phyloP scores from a whole-genome alignment of 2,113 vertebrate species.

The Turdus rufiventris region DNA sequence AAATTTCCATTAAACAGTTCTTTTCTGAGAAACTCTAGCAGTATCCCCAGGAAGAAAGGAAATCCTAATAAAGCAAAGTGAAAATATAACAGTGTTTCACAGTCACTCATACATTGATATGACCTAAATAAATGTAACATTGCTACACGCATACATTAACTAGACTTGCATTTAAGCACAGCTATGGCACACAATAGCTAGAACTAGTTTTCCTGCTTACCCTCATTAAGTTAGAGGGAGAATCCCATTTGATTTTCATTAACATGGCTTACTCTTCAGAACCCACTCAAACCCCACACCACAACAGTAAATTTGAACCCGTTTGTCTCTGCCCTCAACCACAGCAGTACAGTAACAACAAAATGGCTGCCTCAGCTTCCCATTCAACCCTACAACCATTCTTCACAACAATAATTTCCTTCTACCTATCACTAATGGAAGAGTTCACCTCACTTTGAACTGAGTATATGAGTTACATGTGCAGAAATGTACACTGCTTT shows the following conservation, averaged over 20 bases:
- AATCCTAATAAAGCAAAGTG: neutral
- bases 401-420: neutral
- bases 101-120: neutral
- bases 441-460: neutral
- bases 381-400: neutral
- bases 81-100: neutral
- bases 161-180: neutral
- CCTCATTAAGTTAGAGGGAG: neutral
- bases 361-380: conserved; percentile 46
- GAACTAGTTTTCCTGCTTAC: neutral
- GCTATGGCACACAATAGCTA: neutral
- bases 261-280: neutral
- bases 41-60: neutral
- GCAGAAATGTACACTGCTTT: neutral
- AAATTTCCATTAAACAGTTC: neutral
- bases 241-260: neutral
- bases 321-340: neutral
- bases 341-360: neutral
- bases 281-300: neutral
- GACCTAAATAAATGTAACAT: neutral
- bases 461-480: fast-evolving
- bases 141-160: neutral
- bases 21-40: neutral
- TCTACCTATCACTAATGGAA: neutral
- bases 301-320: neutral